A percentile compares a stretch with the other conserved stretches of the same genome.
Evolutionary conservation across 2,888 invertebrate genomes (phyloP).

Genomic region (Yponomeuta sedellus): DNA sequence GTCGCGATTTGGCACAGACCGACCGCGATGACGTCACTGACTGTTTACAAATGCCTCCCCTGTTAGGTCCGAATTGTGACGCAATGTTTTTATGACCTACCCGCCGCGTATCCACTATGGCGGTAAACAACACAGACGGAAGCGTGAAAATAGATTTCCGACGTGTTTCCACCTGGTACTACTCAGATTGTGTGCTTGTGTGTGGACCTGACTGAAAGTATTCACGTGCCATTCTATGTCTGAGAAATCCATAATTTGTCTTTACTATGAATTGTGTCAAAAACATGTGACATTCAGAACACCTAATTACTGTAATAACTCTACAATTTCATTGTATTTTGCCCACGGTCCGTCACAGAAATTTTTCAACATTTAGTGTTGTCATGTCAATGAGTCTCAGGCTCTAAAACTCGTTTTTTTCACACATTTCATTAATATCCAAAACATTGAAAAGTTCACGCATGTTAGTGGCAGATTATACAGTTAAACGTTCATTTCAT

Average conservation of each 20-base stretch:
- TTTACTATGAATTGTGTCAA: not conserved
- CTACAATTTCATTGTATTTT: too few relatives aligned
- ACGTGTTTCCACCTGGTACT: constrained; percentile 53
- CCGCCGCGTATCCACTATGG: constrained; percentile 55
- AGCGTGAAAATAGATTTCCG: constrained; percentile 62
- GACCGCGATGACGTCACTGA: constrained; percentile 54
- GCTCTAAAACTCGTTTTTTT: too few relatives aligned
- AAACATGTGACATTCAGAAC: not conserved
- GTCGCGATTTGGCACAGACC: constrained; percentile 57
- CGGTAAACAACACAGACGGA: constrained; percentile 66
- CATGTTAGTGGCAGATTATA: constrained; percentile 9
- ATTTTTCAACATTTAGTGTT: too few relatives aligned
- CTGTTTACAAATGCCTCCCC: constrained; percentile 69
- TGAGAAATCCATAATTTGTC: not conserved
- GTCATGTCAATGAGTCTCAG: too few relatives aligned
- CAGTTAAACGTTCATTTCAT: constrained; percentile 43
- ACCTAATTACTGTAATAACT: too few relatives aligned
- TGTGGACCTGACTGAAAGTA: not conserved
- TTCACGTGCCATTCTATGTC: not conserved
- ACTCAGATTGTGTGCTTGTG: not conserved
- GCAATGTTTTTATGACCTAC: constrained; percentile 63
- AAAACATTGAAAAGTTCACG: not conserved
- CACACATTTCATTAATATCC: too few relatives aligned
- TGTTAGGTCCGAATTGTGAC: constrained; percentile 53
- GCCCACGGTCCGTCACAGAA: too few relatives aligned